phyloP scores from a whole-genome alignment of 35 echinoderm and acorn worm genomes.

The Nesometra sesokonis region DNA sequence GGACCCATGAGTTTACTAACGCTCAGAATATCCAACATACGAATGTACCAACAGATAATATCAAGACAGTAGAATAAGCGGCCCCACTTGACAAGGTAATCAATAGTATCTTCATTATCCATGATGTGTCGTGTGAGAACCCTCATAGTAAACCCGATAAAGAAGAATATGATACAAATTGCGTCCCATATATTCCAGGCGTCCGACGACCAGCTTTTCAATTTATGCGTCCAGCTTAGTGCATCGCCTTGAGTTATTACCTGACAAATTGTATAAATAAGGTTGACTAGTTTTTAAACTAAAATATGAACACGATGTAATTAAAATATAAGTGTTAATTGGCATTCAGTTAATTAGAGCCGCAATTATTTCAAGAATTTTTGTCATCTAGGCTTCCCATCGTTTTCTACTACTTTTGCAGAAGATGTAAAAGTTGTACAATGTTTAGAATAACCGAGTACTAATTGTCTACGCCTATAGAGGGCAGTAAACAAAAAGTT shows the following conservation, averaged over 20 bases:
- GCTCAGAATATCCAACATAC: slow-evolving; percentile 73
- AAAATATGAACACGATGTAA: too few relatives aligned
- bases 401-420: too few relatives aligned
- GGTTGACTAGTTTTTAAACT: too few relatives aligned
- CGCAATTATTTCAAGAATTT: too few relatives aligned
- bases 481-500: too few relatives aligned
- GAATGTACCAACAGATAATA: slow-evolving; percentile 81
- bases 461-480: too few relatives aligned
- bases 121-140: background rate
- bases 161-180: slow-evolving; percentile 47
- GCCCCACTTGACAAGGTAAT: background rate
- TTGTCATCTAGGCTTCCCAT: too few relatives aligned
- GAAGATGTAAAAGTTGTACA: too few relatives aligned
- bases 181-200: slow-evolving; percentile 77
- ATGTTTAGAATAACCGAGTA: too few relatives aligned
- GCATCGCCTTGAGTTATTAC: slow-evolving; percentile 60
- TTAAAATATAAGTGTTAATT: too few relatives aligned
- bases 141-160: slow-evolving; percentile 22
- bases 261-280: slow-evolving; percentile 1
- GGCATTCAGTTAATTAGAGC: too few relatives aligned
- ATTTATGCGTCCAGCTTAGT: slow-evolving; percentile 38
- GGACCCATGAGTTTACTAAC: slow-evolving; percentile 85
- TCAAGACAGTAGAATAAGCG: slow-evolving; percentile 52
- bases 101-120: background rate
- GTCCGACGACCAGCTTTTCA: slow-evolving; percentile 71